These are phyloP conservation scores for Drosophila baimaii DNA, from an alignment of 1,140 invertebrate species.

Conservation along the genomic window DNA sequence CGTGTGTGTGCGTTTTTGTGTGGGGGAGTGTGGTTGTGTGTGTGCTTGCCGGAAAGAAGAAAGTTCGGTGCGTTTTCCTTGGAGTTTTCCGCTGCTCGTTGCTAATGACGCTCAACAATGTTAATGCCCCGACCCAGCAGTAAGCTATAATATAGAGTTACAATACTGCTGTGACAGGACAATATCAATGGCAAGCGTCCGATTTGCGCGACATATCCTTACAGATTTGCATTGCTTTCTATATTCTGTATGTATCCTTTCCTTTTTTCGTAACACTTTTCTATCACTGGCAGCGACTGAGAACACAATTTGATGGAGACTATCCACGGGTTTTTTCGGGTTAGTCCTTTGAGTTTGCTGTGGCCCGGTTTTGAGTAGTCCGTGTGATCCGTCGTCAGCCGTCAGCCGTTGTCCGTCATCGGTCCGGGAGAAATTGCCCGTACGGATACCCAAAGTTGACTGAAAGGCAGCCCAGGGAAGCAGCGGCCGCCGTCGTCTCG, in stretches of 20 bases:
- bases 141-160: slow-evolving; percentile 86
- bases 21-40: slow-evolving; percentile 7
- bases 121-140: slow-evolving; percentile 94
- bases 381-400: slow-evolving; percentile 42
- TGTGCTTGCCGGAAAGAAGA: slow-evolving; percentile 57
- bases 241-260: neutral
- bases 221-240: neutral
- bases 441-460: slow-evolving; percentile 84
- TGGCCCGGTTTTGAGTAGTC: slow-evolving; percentile 77
- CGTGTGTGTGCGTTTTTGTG: slow-evolving; percentile 23
- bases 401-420: slow-evolving; percentile 76
- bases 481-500: slow-evolving; percentile 57
- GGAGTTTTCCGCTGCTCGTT: slow-evolving; percentile 46
- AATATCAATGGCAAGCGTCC: slow-evolving; percentile 90
- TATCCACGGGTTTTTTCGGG: slow-evolving; percentile 31
- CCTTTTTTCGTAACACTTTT: slow-evolving; percentile 13
- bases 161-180: slow-evolving; percentile 97
- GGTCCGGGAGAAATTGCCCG: slow-evolving; percentile 83
- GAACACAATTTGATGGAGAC: slow-evolving; percentile 14
- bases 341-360: slow-evolving; percentile 44
- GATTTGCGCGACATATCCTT: slow-evolving; percentile 14
- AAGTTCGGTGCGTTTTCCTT: slow-evolving; percentile 32
- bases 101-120: slow-evolving; percentile 82
- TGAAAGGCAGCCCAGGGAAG: slow-evolving; percentile 82
- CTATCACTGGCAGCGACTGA: slow-evolving; percentile 16